A percentile compares a stretch with the other conserved stretches of the same genome.
Evolutionary conservation across 2,797 vertebrate genomes (phyloP).

Genomic region (Rallus crepitans): DNA sequence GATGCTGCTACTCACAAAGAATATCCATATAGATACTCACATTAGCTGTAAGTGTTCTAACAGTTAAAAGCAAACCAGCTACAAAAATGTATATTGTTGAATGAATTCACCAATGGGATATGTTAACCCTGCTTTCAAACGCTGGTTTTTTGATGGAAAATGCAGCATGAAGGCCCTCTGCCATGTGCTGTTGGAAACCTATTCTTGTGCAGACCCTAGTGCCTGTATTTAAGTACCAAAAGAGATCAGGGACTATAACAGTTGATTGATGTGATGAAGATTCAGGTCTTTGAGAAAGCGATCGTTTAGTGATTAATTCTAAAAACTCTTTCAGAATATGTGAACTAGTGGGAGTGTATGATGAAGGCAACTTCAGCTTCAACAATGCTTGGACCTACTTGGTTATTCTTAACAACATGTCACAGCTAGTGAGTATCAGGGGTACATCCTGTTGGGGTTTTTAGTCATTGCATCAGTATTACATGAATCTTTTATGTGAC

Average conservation of each 20-base stretch:
- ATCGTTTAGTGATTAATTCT: background rate
- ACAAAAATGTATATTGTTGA: background rate
- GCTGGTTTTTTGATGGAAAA: background rate
- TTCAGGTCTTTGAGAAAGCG: background rate
- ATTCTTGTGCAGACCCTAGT: background rate
- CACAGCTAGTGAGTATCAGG: constrained; percentile 89
- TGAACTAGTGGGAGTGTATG: constrained; percentile 90
- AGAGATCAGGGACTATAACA: background rate
- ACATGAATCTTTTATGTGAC: background rate
- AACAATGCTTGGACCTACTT: constrained; percentile 97
- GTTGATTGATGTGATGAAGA: background rate
- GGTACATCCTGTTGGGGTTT: background rate
- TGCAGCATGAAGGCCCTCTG: background rate
- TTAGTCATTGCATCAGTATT: background rate
- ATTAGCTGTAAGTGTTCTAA: background rate
- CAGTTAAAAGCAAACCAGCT: background rate
- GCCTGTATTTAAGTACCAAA: background rate
- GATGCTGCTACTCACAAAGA: background rate
- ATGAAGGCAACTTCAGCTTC: constrained; percentile 97
- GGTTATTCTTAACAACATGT: constrained; percentile 97
- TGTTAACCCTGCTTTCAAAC: background rate
- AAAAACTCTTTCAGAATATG: constrained; percentile 86
- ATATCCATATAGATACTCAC: background rate
- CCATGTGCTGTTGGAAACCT: background rate
- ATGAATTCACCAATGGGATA: background rate